phyloP scores from a whole-genome alignment of 2,888 invertebrate genomes.

The Melikaiella ostensackeni region DNA sequence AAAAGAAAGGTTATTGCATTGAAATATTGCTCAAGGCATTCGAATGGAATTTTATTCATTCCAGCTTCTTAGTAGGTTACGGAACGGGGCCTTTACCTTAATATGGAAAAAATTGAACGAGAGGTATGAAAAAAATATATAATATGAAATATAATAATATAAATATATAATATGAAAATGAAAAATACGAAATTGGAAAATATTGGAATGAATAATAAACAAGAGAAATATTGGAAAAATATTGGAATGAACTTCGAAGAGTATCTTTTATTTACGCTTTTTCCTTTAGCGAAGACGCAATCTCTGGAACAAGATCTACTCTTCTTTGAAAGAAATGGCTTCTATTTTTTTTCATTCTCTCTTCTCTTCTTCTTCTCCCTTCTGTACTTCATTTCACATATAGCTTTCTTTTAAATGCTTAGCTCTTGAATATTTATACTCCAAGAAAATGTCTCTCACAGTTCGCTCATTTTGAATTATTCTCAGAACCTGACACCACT shows the following conservation, averaged over 20 bases:
- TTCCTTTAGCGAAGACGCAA: neutral
- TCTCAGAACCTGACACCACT: neutral
- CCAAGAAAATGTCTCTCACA: neutral
- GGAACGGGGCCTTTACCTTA: too few species aligned
- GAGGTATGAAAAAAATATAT: too few species aligned
- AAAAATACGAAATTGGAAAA: too few species aligned
- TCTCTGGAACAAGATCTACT: slow-evolving; percentile 1
- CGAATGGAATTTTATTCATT: too few species aligned
- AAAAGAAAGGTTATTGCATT: too few species aligned
- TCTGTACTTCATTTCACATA: neutral
- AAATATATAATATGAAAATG: too few species aligned
- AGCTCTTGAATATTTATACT: neutral
- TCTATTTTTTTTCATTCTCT: neutral
- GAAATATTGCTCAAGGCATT: too few species aligned
- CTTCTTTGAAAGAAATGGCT: neutral
- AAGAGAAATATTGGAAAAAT: neutral
- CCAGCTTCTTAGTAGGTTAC: too few species aligned
- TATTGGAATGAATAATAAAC: too few species aligned
- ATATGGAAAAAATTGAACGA: too few species aligned
- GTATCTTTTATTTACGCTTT: neutral
- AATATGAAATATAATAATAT: too few species aligned
- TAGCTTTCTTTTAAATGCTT: neutral
- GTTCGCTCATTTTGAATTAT: neutral
- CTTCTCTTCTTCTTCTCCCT: neutral
- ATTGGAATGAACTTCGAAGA: neutral